phyloP scores from a whole-genome alignment of 2,113 vertebrate genomes.

The Polypterus senegalus region DNA sequence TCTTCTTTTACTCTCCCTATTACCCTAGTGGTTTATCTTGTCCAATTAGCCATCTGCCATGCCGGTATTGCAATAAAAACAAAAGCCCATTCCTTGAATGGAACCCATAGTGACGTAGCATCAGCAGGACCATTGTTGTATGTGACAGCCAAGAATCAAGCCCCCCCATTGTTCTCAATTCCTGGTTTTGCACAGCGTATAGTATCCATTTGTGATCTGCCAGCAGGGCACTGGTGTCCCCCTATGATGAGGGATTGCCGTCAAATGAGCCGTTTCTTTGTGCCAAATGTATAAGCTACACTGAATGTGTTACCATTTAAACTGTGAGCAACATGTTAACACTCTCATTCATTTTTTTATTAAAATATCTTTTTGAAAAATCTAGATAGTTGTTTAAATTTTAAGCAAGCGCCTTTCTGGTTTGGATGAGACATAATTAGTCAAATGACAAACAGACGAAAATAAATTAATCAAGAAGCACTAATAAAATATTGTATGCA shows the following conservation, averaged over 20 bases:
- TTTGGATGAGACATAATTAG: too few relatives aligned
- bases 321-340: too few relatives aligned
- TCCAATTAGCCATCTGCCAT: conserved; percentile 82
- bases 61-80: conserved; percentile 29
- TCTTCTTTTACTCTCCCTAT: conserved; percentile 39
- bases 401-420: too few relatives aligned
- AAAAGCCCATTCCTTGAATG: conserved; percentile 21
- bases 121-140: conserved; percentile 39
- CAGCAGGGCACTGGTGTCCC: conserved; percentile 25
- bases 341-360: too few relatives aligned
- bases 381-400: too few relatives aligned
- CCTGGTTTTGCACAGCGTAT: conserved; percentile 23
- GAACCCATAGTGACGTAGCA: conserved; percentile 16
- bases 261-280: conserved; percentile 10
- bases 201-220: conserved; percentile 37
- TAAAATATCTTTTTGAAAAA: too few relatives aligned
- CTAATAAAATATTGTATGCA: too few relatives aligned
- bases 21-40: conserved; percentile 51
- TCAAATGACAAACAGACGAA: too few relatives aligned
- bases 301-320: too few relatives aligned
- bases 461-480: too few relatives aligned
- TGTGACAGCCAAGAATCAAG: conserved; percentile 44
- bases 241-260: conserved; percentile 22
- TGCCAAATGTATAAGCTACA: too few relatives aligned
- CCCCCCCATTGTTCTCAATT: conserved; percentile 40